Base-by-base conservation (phyloP, 2,113 vertebrate species). In the Phalacrocorax pelagicus region DNA sequence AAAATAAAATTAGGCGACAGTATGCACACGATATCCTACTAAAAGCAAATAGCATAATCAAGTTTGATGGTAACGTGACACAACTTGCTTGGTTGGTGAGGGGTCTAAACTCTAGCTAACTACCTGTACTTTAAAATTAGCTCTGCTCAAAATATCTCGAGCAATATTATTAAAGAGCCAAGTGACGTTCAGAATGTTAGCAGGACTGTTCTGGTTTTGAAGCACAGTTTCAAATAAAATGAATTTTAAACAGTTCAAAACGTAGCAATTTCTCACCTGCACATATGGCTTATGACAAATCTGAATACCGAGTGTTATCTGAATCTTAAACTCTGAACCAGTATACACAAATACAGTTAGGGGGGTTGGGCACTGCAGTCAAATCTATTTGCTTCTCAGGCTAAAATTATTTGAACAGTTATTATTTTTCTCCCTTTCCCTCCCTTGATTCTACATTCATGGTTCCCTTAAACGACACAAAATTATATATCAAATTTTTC, bases 221-320 rank as follows among this genome's bases (percentile, higher is more conserved):
- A 97, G 89, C 55, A 88, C 46, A 51, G 54, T 88, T 95, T 94
- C 87, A 96, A 88, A 97, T 83, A 96, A 94, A 95, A 94, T 90
- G 91, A 86, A 94, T 88, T 79, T 96, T 91, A 90, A 90, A 63
- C 62, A 94, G 87, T 88, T 92, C 81, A 84, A 81, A 88, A 97
- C 5, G 5, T 95, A 95, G 91, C 91, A 97, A 95, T 94, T 94
- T 93, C 90, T 96, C 95, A 91, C 92, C 97, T 97, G 94, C 88
- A 95, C 96, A 97, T 97, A 97, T 96, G 95, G 96, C 81, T 96
- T 86, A 95, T 3, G 95, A 96, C 96, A 83, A 80, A 97, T 97
- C 95, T 96, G 90, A 97, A 96, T 97, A 97, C 92, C 81, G 95
- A 95, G 96, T 97, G 96, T 93, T 97, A 93, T 96, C 94, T 97